These are phyloP conservation scores for Hyla sarda DNA, from an alignment of 2,113 vertebrate species.

Conservation along the genomic window DNA sequence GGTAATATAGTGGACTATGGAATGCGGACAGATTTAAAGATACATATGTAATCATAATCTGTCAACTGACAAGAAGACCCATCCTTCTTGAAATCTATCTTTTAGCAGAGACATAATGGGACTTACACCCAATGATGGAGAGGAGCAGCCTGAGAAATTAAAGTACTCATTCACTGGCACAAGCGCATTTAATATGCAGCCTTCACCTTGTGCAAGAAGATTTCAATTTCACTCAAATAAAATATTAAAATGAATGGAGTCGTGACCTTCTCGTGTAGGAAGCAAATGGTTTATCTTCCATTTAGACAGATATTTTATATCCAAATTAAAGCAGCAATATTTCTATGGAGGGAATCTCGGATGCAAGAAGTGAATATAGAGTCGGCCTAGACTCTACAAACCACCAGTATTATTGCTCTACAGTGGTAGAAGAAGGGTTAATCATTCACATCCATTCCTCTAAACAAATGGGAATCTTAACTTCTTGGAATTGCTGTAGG, in stretches of 20 bases:
- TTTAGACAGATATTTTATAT: slow-evolving; percentile 15
- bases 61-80: neutral
- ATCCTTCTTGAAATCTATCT: slow-evolving; percentile 9
- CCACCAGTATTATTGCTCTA: neutral
- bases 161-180: slow-evolving; percentile 18
- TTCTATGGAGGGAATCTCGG: neutral
- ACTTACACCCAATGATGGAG: slow-evolving; percentile 7
- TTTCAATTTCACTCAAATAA: slow-evolving; percentile 53
- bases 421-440: neutral
- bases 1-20: neutral
- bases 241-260: slow-evolving; percentile 51
- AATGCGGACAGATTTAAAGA: neutral
- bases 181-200: slow-evolving; percentile 30
- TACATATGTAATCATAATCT: slow-evolving; percentile 17
- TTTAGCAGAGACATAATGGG: slow-evolving; percentile 37
- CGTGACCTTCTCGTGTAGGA: neutral
- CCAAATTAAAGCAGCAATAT: neutral
- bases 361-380: neutral
- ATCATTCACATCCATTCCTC: neutral
- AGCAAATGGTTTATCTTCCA: slow-evolving; percentile 17
- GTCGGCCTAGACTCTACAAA: neutral
- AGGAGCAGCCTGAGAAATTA: slow-evolving; percentile 19
- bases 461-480: neutral
- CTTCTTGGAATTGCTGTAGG: neutral
- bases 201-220: slow-evolving; percentile 46